phyloP scores from a whole-genome alignment of 1,140 invertebrate species.

The Lasioglossum albipes region DNA sequence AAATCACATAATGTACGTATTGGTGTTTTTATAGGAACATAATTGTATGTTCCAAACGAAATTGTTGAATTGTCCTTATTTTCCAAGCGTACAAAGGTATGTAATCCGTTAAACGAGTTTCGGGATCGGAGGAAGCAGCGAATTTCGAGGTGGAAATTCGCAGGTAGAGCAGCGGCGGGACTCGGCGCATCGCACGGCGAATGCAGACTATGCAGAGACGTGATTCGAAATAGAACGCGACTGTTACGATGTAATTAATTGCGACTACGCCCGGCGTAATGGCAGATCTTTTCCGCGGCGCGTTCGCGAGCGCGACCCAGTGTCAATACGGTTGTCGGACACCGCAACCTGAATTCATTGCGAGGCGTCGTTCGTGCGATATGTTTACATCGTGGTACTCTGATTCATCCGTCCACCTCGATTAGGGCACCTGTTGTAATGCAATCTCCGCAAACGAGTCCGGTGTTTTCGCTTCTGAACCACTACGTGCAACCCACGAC shows the following conservation, averaged over 20 bases:
- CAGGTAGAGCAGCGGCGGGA: too few relatives aligned
- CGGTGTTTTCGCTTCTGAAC: neutral
- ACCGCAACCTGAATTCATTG: constrained; percentile 4
- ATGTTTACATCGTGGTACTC: neutral
- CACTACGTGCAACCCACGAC: too few relatives aligned
- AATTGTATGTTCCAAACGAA: too few relatives aligned
- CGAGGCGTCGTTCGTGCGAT: neutral
- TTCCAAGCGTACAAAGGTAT: too few relatives aligned
- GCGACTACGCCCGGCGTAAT: neutral
- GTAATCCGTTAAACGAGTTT: too few relatives aligned
- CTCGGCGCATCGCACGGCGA: too few relatives aligned
- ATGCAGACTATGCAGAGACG: neutral
- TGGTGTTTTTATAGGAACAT: too few relatives aligned
- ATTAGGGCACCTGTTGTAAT: constrained; percentile 9
- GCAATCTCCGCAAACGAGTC: neutral
- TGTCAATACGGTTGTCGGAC: neutral
- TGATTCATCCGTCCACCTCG: neutral
- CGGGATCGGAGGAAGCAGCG: too few relatives aligned
- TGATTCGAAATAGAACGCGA: neutral
- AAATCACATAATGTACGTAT: too few relatives aligned
- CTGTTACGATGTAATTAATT: constrained; percentile 3
- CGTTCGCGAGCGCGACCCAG: neutral
- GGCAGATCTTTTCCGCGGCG: neutral
- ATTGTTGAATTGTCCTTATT: too few relatives aligned
- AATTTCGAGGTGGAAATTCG: too few relatives aligned